phyloP scores from a whole-genome alignment of 2,888 invertebrate species.

The Amblyjoppa proteus region DNA sequence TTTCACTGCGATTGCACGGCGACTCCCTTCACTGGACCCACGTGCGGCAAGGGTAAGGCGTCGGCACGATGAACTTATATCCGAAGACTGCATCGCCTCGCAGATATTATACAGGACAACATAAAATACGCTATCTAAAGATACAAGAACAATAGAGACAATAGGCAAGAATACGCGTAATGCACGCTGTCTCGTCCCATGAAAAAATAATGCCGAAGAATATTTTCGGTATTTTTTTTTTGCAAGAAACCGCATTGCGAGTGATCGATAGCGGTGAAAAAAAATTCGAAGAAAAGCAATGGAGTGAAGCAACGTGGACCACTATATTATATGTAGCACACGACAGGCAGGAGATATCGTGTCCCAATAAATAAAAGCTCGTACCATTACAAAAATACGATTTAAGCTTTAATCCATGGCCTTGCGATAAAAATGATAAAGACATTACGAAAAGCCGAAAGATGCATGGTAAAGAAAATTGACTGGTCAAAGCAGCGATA shows the following conservation, averaged over 20 bases:
- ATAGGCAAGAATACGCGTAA: background rate
- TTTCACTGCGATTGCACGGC: constrained; percentile 96
- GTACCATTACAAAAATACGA: background rate
- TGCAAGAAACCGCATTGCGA: background rate
- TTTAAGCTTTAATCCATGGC: background rate
- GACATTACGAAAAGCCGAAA: background rate
- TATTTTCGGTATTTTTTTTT: background rate
- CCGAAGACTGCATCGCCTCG: constrained; percentile 6
- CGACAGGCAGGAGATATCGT: background rate
- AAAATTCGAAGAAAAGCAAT: background rate
- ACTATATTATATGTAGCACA: background rate
- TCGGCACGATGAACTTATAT: constrained; percentile 11
- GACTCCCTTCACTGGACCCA: constrained; percentile 95
- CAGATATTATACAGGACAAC: constrained; percentile 18
- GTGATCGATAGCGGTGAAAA: constrained; percentile 27
- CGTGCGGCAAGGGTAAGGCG: constrained; percentile 92
- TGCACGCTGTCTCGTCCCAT: background rate
- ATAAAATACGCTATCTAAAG: background rate
- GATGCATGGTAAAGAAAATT: background rate
- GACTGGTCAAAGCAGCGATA: background rate
- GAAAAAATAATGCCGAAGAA: constrained; percentile 27
- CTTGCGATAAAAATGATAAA: background rate
- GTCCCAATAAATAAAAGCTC: background rate
- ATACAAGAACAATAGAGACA: background rate
- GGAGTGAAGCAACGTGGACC: background rate